Conservation (phyloP, 1,140 invertebrate genomes). For the Bradysia coprophila region DNA sequence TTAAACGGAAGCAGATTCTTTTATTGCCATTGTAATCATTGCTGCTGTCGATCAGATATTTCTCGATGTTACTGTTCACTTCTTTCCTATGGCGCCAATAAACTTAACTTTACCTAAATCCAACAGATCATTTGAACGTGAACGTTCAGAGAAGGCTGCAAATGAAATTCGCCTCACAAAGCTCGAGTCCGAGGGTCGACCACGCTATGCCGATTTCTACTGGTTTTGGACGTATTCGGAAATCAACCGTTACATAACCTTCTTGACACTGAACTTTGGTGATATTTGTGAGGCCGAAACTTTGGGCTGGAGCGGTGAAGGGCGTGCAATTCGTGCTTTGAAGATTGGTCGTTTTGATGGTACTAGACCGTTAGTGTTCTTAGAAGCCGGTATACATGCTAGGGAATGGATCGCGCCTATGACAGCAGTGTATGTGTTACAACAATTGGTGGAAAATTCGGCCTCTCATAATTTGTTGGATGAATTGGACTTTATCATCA, state of each 20-base stretch:
- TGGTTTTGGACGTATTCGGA: not conserved
- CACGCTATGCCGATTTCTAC: too few species aligned
- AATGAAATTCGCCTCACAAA: too few species aligned
- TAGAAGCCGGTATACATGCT: constrained; percentile 27
- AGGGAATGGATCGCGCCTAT: constrained; percentile 39
- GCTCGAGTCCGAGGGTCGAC: too few species aligned
- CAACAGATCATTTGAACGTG: too few species aligned
- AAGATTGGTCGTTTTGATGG: constrained; percentile 1
- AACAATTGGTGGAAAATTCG: constrained; percentile 24
- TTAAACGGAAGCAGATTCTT: too few species aligned
- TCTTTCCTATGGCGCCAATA: too few species aligned
- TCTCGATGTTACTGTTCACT: too few species aligned
- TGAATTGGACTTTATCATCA: constrained; percentile 30
- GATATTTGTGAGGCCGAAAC: not conserved
- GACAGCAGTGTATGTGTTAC: constrained; percentile 26
- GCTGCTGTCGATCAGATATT: too few species aligned
- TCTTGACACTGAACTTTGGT: not conserved
- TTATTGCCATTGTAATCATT: too few species aligned
- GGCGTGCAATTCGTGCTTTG: not conserved
- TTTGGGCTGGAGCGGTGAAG: not conserved
- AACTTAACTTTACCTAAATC: too few species aligned
- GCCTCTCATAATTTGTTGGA: constrained; percentile 17
- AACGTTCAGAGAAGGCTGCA: too few species aligned
- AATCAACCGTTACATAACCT: not conserved
- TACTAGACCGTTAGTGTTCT: constrained; percentile 15